Percentiles rank a stretch among this genome's conserved stretches.
Conservation (phyloP, 2,797 vertebrate species). For the Mastacembelus armatus region DNA sequence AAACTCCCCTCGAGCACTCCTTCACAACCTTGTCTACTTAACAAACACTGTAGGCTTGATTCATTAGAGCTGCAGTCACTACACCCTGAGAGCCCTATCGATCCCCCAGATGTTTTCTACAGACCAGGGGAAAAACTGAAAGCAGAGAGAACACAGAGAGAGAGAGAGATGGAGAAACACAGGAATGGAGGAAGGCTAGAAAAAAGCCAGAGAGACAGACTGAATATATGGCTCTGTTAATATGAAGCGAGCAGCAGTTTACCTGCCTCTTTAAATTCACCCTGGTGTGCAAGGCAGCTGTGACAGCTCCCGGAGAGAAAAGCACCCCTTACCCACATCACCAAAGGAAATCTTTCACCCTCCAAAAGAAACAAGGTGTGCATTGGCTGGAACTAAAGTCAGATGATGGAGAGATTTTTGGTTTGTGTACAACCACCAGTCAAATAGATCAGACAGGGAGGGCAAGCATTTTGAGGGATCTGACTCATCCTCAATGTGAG, state of each 20-base stretch:
- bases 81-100: slow-evolving; percentile 71
- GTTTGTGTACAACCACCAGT: slow-evolving; percentile 41
- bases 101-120: slow-evolving; percentile 68
- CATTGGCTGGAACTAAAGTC: slow-evolving; percentile 54
- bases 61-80: slow-evolving; percentile 75
- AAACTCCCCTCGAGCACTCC: slow-evolving; percentile 60
- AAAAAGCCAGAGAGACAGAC: slow-evolving; percentile 48
- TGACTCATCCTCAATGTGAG: slow-evolving; percentile 1
- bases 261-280: slow-evolving; percentile 76
- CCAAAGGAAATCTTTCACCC: slow-evolving; percentile 55
- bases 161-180: slow-evolving; percentile 30
- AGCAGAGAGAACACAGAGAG: slow-evolving; percentile 18
- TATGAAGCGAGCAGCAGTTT: slow-evolving; percentile 62
- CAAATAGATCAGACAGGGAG: slow-evolving; percentile 15
- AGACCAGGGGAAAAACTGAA: slow-evolving; percentile 31
- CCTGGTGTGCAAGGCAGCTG: slow-evolving; percentile 50
- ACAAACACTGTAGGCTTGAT: slow-evolving; percentile 76
- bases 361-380: slow-evolving; percentile 73
- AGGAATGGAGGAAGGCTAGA: not conserved
- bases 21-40: slow-evolving; percentile 72
- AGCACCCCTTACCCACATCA: slow-evolving; percentile 19
- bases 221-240: slow-evolving; percentile 72
- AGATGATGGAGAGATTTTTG: slow-evolving; percentile 52
- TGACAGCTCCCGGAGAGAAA: slow-evolving; percentile 61
- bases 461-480: not conserved